Conservation (phyloP, 2,888 invertebrate species). For the Pachycephus smyrnensis region DNA sequence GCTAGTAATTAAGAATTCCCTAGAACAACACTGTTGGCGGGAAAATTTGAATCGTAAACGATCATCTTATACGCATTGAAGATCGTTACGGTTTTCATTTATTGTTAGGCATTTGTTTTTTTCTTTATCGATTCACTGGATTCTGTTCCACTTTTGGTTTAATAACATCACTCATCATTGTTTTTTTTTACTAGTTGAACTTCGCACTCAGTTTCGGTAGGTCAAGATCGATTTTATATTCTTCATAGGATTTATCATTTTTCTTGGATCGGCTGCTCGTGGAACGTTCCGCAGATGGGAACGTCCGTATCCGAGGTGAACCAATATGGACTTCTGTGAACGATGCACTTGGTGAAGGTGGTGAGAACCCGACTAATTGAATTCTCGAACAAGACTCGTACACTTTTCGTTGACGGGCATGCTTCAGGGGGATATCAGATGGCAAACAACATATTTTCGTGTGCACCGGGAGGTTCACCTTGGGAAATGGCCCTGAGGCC, state of each 20-base stretch:
- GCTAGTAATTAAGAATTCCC: background rate
- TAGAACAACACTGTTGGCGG: background rate
- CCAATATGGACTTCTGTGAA: background rate
- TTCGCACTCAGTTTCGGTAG: background rate
- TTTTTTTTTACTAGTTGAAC: background rate
- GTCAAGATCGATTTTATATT: background rate
- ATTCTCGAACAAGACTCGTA: background rate
- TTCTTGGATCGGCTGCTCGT: background rate
- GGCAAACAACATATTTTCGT: constrained; percentile 3
- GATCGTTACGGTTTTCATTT: too few species aligned
- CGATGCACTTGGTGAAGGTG: background rate
- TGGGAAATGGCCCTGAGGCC: constrained; percentile 3
- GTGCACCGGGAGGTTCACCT: background rate
- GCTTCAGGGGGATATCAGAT: background rate
- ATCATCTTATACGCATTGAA: background rate
- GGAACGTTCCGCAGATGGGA: background rate
- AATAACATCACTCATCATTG: background rate
- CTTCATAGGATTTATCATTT: background rate
- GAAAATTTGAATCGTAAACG: background rate
- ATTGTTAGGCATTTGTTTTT: too few species aligned
- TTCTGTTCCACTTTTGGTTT: background rate
- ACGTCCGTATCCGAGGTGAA: background rate
- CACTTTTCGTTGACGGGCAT: background rate
- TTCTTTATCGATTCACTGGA: background rate
- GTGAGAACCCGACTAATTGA: background rate